phyloP scores from a whole-genome alignment of 2,888 invertebrate species.

The Cerastis leucographa region DNA sequence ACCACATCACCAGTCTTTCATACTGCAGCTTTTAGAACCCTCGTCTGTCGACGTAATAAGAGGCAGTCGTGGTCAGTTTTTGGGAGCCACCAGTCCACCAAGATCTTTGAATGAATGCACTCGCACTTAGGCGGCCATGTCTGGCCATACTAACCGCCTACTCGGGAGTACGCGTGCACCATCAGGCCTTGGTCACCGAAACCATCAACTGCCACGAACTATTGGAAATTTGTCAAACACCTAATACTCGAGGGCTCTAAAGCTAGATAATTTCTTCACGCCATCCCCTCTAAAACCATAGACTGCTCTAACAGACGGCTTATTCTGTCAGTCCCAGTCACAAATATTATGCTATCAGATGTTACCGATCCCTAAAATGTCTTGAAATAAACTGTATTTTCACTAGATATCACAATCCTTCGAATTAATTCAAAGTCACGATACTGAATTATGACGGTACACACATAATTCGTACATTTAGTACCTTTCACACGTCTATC shows the following conservation, averaged over 20 bases:
- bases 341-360: conserved; percentile 46
- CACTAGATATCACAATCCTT: conserved; percentile 65
- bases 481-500: conserved; percentile 53
- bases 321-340: conserved; percentile 40
- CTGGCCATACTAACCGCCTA: conserved; percentile 29
- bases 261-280: conserved; percentile 8
- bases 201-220: neutral
- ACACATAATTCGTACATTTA: conserved; percentile 53
- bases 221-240: neutral
- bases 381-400: conserved; percentile 51
- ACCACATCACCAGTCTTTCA: conserved; percentile 34
- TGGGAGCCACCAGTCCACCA: neutral
- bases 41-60: neutral
- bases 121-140: conserved; percentile 21
- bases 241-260: conserved; percentile 20
- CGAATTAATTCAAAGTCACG: conserved; percentile 56
- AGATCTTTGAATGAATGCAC: neutral
- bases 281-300: conserved; percentile 29
- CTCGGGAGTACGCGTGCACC: conserved; percentile 30
- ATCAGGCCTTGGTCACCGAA: neutral
- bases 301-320: conserved; percentile 31
- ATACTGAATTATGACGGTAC: conserved; percentile 50
- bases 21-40: conserved; percentile 24
- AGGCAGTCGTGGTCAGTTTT: conserved; percentile 7
- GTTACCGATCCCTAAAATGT: conserved; percentile 48